Base-by-base conservation (phyloP, 1,140 invertebrate genomes). In the Drosophila baimaii region DNA sequence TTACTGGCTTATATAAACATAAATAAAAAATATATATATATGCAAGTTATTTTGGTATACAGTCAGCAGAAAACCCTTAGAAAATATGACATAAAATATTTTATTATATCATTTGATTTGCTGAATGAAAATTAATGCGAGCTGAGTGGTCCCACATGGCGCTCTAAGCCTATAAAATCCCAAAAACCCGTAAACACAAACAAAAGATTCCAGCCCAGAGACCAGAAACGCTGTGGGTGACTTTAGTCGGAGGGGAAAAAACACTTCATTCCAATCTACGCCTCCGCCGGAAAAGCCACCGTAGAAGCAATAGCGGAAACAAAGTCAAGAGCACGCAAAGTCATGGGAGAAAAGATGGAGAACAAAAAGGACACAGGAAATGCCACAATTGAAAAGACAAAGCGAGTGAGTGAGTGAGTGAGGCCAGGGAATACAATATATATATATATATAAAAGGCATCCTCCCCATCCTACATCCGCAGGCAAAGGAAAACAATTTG, bases 121-220 rank as follows among this genome's bases (percentile, higher is more conserved):
- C 75, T 64, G 65, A 70, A 83, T 79, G 64, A 66, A 83, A 79
- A 63, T 71, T 63, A 83, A 83, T 83, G 74, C 46, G 33, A 27
- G 49, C 39, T 46, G 49, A 81, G 35, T 35, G 19, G 51, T 39
- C 49, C 59, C 80, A 78, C 59, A 74, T 74, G 64, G 64, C 51
- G 57, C 35, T 62, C 49, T 62, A 70, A 82, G 63, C 54, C 52
- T 52, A 71, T 71, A 71, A 57, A 58, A 56, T n/a, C 49, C 31
- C 44, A 37, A 76, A 47, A 55, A n/a, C n/a, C 21, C n/a, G 56
- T 43, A 46, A 72, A 35, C 21, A 27, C 77, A 73, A 75, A 75
- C 72, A 76, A 54, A 52, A 55, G 59, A 29, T 46, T 5, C n/a
- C 12, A 29, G 9, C n/a, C 58, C n/a, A n/a, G n/a, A n/a, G 9